Base-by-base conservation (phyloP, 2,113 vertebrate species). In the Mobula birostris region DNA sequence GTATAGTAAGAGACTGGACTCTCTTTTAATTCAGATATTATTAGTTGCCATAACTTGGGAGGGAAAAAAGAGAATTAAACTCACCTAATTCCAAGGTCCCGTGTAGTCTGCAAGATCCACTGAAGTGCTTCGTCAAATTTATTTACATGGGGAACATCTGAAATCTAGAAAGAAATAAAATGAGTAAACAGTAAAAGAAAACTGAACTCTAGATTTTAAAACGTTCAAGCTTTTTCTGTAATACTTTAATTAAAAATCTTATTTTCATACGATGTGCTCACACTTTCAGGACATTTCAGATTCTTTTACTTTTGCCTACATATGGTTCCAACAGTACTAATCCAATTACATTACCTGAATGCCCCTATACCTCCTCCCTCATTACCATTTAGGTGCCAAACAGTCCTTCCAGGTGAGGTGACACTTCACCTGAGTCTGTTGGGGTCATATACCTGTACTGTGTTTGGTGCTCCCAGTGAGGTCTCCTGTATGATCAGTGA, bases 41-140 rank as follows among this genome's bases (percentile, higher is more conserved):
- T 6, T 92, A 76, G 56, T 21, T 94, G 24, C 36, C 76, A 0
- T 14, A 87, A 74, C n/a, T 11, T 68, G 0, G 12, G 6, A 15
- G 61, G 76, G 21, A 77, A 74, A 80, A 83, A 66, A 66, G 7
- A 66, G 63, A 72, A 72, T 24, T 74, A 29, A 29, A 96, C 96
- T 96, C 94, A 97, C 97, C 95, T 95, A 95, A 97, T 97, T 95
- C 97, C 97, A 82, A 97, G 95, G 9, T 97, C 96, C 95, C 96
- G 97, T 95, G 97, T 96, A 94, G 96, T 97, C 95, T 96, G 97
- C 36, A 98, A 95, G 68, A 98, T 96, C 97, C 96, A 97, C 76
- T 95, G 94, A 95, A 98, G 95, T 0, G 97, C 97, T 6, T 96
- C 96, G 90, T 96, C 95, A 94, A 97, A 97, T 95, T 96, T 97